Evolutionary conservation across 2,113 vertebrate genomes (phyloP).

Genomic region (Thymallus thymallus): DNA sequence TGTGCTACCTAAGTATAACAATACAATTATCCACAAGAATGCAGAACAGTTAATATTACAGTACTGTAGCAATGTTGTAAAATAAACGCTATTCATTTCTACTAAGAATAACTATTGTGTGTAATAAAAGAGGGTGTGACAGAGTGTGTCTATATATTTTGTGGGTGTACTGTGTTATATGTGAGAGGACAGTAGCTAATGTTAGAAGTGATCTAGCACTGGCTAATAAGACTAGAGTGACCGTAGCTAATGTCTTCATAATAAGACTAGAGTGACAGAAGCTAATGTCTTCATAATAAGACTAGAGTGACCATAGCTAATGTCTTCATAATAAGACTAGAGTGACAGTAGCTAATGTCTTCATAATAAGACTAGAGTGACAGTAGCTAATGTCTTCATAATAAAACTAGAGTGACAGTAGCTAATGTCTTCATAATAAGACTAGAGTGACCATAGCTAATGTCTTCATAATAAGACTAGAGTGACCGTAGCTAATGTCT

Average conservation of each 20-base stretch:
- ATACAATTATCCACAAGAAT: no score
- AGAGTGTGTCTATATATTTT: slow-evolving; percentile 41
- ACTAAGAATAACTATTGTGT: no score
- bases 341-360: slow-evolving; percentile 36
- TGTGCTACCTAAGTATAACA: no score
- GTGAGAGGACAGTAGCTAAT: slow-evolving; percentile 34
- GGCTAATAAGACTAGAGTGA: slow-evolving; percentile 56
- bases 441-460: slow-evolving; percentile 49
- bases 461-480: no score
- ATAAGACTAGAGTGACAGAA: slow-evolving; percentile 54
- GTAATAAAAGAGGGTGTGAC: background rate
- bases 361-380: slow-evolving; percentile 55
- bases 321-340: no score
- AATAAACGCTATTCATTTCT: no score
- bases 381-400: slow-evolving; percentile 22
- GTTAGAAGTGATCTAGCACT: slow-evolving; percentile 47
- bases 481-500: slow-evolving; percentile 36
- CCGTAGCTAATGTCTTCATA: slow-evolving; percentile 22
- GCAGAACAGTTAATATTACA: no score
- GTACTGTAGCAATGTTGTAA: no score
- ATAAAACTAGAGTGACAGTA: no score
- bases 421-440: slow-evolving; percentile 50
- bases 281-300: slow-evolving; percentile 50
- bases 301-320: slow-evolving; percentile 49
- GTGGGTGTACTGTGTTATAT: slow-evolving; percentile 38